A percentile compares a stretch with the other conserved stretches of the same genome.
These are phyloP conservation scores for Chloropsis cyanopogon DNA, from an alignment of 2,113 vertebrate genomes.

Conservation along the genomic window DNA sequence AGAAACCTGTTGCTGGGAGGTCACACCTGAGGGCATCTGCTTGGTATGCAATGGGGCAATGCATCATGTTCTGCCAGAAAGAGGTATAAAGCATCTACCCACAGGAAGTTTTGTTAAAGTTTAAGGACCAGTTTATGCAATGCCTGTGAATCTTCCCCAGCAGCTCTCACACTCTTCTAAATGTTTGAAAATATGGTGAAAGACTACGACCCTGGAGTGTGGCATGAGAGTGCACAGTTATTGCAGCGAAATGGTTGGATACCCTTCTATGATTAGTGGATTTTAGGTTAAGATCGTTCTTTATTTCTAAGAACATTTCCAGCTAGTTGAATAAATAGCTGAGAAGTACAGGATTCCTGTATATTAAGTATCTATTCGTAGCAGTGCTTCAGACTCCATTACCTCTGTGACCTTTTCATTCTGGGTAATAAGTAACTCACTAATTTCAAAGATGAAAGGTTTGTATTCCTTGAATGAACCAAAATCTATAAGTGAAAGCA, in stretches of 20 bases:
- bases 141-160: background rate
- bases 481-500: background rate
- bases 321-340: background rate
- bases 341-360: background rate
- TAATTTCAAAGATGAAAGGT: background rate
- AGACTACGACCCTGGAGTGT: background rate
- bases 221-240: accelerated
- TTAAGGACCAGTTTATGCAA: background rate
- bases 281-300: background rate
- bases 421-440: background rate
- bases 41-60: background rate
- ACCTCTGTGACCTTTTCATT: background rate
- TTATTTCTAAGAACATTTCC: background rate
- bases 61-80: background rate
- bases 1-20: background rate
- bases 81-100: background rate
- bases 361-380: background rate
- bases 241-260: background rate
- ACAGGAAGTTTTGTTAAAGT: background rate
- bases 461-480: background rate
- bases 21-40: accelerated
- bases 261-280: background rate
- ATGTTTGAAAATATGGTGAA: background rate
- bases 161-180: background rate
- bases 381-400: background rate